These are phyloP conservation scores for Perodicticus potto DNA, from an alignment of 2,797 vertebrate species.

Conservation along the genomic window DNA sequence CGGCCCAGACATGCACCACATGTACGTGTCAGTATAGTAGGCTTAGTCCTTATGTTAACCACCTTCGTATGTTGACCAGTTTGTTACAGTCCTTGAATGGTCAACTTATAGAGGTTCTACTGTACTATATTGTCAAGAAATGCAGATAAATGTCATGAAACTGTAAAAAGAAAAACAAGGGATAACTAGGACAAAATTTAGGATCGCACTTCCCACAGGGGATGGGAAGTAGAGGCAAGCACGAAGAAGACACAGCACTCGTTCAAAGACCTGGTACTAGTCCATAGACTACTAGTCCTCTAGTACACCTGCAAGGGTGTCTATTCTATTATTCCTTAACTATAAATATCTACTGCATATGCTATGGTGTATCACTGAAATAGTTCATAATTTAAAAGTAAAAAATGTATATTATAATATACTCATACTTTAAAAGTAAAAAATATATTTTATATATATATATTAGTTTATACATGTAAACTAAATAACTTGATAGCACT, in stretches of 20 bases:
- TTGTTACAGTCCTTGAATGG: too few relatives aligned
- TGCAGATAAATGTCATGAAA: not conserved
- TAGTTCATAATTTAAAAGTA: not conserved
- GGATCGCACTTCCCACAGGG: not conserved
- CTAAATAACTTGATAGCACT: not conserved
- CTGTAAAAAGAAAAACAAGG: not conserved
- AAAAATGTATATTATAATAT: too few relatives aligned
- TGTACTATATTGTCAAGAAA: not conserved
- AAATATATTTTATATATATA: too few relatives aligned
- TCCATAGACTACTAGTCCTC: too few relatives aligned
- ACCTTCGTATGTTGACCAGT: too few relatives aligned
- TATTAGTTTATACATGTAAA: not conserved
- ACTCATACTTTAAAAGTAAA: too few relatives aligned
- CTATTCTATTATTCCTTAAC: not conserved
- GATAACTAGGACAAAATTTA: not conserved
- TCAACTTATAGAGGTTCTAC: too few relatives aligned
- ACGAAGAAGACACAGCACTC: too few relatives aligned
- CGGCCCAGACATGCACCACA: too few relatives aligned
- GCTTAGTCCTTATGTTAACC: too few relatives aligned
- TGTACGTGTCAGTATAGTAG: too few relatives aligned
- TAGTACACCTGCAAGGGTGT: not conserved
- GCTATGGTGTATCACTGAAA: not conserved
- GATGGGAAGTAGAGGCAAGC: too few relatives aligned
- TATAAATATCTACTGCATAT: not conserved
- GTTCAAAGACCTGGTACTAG: not conserved